Evolutionary conservation across 2,888 invertebrate species (phyloP), one percentile per base, ranked within the genome.

Genomic region (Cheilosia impressa): DNA sequence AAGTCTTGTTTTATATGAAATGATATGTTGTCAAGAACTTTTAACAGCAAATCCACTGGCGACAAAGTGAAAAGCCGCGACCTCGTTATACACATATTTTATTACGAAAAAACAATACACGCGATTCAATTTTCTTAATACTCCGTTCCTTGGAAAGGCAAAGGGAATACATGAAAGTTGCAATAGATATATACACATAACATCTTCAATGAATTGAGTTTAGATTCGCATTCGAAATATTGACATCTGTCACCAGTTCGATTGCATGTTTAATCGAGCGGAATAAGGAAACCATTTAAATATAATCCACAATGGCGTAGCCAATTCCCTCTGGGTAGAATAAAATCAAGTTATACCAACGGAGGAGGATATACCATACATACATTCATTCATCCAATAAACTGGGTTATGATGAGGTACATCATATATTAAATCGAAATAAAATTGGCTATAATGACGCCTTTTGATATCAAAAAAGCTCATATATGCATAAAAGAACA

Each of bases 191-290:
- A n/a, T n/a, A n/a, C n/a, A n/a, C n/a, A n/a, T n/a, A n/a, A n/a
- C n/a, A n/a, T n/a, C n/a, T n/a, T n/a, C n/a, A n/a, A n/a, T n/a
- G 17, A 34, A 55, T 31, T 55, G 31, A 31, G 34, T 55, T 55
- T 55, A 55, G 17, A 55, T 55, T 55, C 7, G 2, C 2, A 31
- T 1, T 17, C 10, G 4, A 55, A 34, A 17, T 17, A 31, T 34
- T 19, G 3, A 4, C 55, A 7, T 55, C 31, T 31, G 15, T 19
- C 34, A n/a, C 9, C 31, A 31, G 15, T 17, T 55, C 31, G 17
- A 7, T 24, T 53, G 13, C 27, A 53, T 53, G 52, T n/a, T 27
- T 47, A 47, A 47, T 53, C 27, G 52, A 24, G 27, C 24, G 24
- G 5, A 52, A 52, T 15, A 24, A 52, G 52, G 52, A 24, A 10